Evolutionary conservation across 2,888 invertebrate genomes (phyloP), one percentile per base, ranked within the genome.

Genomic region (Nipponacmea schrenckii): DNA sequence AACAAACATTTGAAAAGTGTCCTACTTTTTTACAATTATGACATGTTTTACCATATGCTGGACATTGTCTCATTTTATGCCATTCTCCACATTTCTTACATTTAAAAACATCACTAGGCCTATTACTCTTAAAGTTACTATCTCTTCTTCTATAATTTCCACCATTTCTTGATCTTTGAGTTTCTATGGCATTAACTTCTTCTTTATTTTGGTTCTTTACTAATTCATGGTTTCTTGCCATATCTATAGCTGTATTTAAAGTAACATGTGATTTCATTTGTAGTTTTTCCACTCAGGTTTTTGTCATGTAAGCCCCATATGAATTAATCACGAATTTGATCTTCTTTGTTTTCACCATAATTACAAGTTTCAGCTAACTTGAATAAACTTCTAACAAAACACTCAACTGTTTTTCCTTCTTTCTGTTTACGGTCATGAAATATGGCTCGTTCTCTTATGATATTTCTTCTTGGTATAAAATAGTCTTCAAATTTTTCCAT

Each of bases 391-490:
- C 74, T 24, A 39, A 77, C 64, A 44, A 73, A 74, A 15, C 48
- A 17, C 69, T 74, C 76, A 5, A 77, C 73, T 17, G 69, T 46
- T 70, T 77, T 74, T 17, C 73, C 74, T n/a, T 26, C 46, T 10
- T 50, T 48, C 63, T 77, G 73, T 14, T 17, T 62, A 15, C 70
- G 14, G 20, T 64, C 64, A 67, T 73, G 75, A 56, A 77, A 75
- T 70, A 63, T 75, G 15, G 74, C 74, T 15, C 74, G 26, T 56
- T 77, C 77, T 31, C 72, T 69, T 24, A 75, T 73, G 17, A 72
- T 27, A 56, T 75, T 75, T 2, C 70, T 62, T 66, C 75, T 75
- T 10, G 73, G 73, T n/a, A 68, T 66, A 46, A 74, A 74, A 69
- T 74, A 69, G 56, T 45, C 45, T 44, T 77, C 63, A 50, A 74